A percentile compares a stretch with the other conserved stretches of the same genome.
Evolutionary conservation across 2,113 vertebrate species (phyloP).

Genomic region (Gavia stellata): DNA sequence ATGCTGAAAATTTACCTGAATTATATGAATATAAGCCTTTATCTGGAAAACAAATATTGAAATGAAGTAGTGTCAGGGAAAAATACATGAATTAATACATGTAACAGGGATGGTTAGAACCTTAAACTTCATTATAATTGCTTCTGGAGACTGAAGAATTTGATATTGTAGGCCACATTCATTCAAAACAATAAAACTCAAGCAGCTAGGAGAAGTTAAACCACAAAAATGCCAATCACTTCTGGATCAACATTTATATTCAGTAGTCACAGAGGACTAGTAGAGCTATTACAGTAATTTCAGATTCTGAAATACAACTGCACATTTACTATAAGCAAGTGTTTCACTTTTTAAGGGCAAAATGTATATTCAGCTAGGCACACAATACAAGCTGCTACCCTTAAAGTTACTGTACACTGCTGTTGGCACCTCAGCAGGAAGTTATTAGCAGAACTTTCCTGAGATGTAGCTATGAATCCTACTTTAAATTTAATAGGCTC

Average conservation of each 20-base stretch:
- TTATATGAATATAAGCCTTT: slow-evolving; percentile 89
- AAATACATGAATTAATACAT: slow-evolving; percentile 53
- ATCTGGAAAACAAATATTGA: slow-evolving; percentile 87
- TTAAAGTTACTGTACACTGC: not conserved
- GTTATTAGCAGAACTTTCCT: not conserved
- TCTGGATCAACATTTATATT: not conserved
- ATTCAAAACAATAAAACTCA: not conserved
- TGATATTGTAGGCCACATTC: not conserved
- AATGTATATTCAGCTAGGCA: not conserved
- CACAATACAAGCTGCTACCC: not conserved
- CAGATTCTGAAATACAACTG: not conserved
- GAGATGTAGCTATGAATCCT: not conserved
- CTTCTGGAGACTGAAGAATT: not conserved
- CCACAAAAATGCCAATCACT: not conserved
- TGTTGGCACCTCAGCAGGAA: not conserved
- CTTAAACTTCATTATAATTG: not conserved
- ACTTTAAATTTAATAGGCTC: not conserved
- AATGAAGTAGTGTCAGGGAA: slow-evolving; percentile 74
- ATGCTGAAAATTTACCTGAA: slow-evolving; percentile 88
- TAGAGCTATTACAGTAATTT: not conserved
- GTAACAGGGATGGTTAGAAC: slow-evolving; percentile 52
- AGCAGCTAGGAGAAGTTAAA: slow-evolving; percentile 24
- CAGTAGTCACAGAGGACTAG: not conserved
- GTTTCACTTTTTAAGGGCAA: not conserved
- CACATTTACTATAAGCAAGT: not conserved